Base-by-base conservation (phyloP, 2,797 vertebrate genomes). In the Amblyopsis hoosieri region DNA sequence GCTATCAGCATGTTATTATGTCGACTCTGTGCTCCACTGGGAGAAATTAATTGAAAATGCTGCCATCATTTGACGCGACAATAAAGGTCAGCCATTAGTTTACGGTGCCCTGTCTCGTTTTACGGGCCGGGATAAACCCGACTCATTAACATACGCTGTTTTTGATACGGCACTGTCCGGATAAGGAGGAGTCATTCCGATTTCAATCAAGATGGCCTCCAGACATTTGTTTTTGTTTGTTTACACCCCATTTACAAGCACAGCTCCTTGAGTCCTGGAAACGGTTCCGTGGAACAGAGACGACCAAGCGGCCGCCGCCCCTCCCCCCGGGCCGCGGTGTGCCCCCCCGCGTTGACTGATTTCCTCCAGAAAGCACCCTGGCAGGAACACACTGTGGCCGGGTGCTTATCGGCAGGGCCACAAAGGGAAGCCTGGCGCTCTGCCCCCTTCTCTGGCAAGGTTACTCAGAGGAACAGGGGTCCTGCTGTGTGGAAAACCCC, bases 131-230 rank as follows among this genome's bases (percentile, higher is more conserved):
- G 78, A 84, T 83, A 72, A 82, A 74, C 72, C 74, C 13, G 57
- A 12, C 67, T 76, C 82, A 86, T 85, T 86, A 87, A 71, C 67
- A 82, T 63, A 56, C 74, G 72, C 71, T 37, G 72, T 67, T 83
- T 29, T 84, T 83, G 83, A 84, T 83, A 80, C 76, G 71, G 72
- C 76, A 59, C 59, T 74, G 79, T 69, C 79, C 74, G 77, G 82
- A 85, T 81, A 85, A 88, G 60, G 60, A 76, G 73, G 58, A 83
- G 74, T 80, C 84, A 80, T 86, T 87, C 80, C 82, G 87, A 87
- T 85, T 69, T 67, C 80, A 85, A 80, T 84, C 84, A 74, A 74
- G 29, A 76, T 72, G 72, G 72, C 71, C 69, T 78, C 71, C 81
- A 72, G 78, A 65, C 78, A 66, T 52, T 77, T 15, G 78, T 78